phyloP scores from a whole-genome alignment of 2,888 invertebrate species.

The Nyleta sp. region DNA sequence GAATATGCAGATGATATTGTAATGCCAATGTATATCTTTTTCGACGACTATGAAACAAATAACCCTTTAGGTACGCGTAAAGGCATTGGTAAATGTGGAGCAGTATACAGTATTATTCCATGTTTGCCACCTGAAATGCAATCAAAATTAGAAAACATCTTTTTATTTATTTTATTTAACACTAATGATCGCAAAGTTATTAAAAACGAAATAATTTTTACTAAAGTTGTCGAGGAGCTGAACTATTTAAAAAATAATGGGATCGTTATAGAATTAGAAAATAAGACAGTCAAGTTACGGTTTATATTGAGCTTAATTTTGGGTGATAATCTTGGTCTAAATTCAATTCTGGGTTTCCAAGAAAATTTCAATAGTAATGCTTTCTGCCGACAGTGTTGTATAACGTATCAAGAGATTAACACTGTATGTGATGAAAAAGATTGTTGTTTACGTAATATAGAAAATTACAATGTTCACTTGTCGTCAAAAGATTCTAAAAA shows the following conservation, averaged over 20 bases:
- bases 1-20: slow-evolving; percentile 1
- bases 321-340: slow-evolving; percentile 25
- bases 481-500: slow-evolving; percentile 8
- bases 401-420: slow-evolving; percentile 24
- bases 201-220: slow-evolving; percentile 31
- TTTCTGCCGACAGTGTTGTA: slow-evolving; percentile 34
- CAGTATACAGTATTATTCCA: slow-evolving; percentile 28
- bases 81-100: slow-evolving; percentile 37
- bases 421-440: slow-evolving; percentile 23
- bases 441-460: slow-evolving; percentile 19
- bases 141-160: slow-evolving; percentile 37
- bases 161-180: slow-evolving; percentile 36
- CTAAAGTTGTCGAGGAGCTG: slow-evolving; percentile 30
- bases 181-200: slow-evolving; percentile 25
- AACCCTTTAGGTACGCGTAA: slow-evolving; percentile 5
- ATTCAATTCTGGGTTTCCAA: slow-evolving; percentile 40
- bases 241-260: slow-evolving; percentile 33
- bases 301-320: slow-evolving; percentile 30
- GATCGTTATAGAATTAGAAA: neutral
- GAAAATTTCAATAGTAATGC: slow-evolving; percentile 33
- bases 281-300: slow-evolving; percentile 8
- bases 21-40: slow-evolving; percentile 11
- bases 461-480: slow-evolving; percentile 32
- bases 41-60: slow-evolving; percentile 17
- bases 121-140: slow-evolving; percentile 39